Percentiles rank a stretch among this genome's conserved stretches.
Evolutionary conservation across 2,797 vertebrate genomes (phyloP).

Genomic region (Enteromius thamalakanensis): DNA sequence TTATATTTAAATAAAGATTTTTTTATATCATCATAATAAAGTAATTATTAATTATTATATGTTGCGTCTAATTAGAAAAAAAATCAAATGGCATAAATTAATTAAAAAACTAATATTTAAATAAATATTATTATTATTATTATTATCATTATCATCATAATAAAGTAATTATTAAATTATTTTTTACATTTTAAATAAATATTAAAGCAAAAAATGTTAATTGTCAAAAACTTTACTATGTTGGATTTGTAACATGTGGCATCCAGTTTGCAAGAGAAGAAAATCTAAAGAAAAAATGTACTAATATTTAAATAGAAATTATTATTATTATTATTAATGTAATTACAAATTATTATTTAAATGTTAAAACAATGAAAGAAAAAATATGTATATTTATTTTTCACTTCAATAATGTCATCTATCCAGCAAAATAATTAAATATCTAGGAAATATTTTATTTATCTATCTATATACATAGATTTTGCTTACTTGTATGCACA

Average conservation of each 20-base stretch:
- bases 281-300: too few relatives aligned
- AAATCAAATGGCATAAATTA: too few relatives aligned
- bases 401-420: background rate
- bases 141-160: too few relatives aligned
- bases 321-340: background rate
- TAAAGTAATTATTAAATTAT: background rate
- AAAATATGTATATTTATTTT: background rate
- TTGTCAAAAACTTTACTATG: background rate
- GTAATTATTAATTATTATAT: background rate
- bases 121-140: too few relatives aligned
- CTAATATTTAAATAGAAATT: too few relatives aligned
- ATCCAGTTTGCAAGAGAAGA: background rate
- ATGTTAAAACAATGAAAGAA: background rate
- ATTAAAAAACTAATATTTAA: too few relatives aligned
- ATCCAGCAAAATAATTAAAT: background rate
- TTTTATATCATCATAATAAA: too few relatives aligned
- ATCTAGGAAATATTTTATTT: too few relatives aligned
- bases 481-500: background rate
- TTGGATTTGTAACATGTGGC: background rate
- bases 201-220: background rate
- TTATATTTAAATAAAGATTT: too few relatives aligned
- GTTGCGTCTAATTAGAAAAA: too few relatives aligned
- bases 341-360: background rate
- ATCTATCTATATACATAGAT: too few relatives aligned
- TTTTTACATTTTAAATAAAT: too few relatives aligned